A percentile compares a stretch with the other conserved stretches of the same genome.
Conservation (phyloP, 2,113 vertebrate species). For the Paracanthobrama guichenoti region DNA sequence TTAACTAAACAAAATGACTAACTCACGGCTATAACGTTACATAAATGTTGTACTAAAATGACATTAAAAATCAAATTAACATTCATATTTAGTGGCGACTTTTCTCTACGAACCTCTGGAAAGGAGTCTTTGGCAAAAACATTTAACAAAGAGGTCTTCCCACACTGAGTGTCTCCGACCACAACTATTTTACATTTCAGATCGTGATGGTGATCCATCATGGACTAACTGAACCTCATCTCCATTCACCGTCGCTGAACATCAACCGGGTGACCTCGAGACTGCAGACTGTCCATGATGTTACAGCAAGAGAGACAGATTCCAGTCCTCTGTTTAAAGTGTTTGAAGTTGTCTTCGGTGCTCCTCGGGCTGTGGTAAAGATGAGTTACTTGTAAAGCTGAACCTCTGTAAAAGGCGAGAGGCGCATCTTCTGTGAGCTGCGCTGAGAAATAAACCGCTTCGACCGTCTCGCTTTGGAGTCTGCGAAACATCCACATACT, state of each 20-base stretch:
- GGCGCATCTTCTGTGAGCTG: slow-evolving; percentile 7
- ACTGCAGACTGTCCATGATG: slow-evolving; percentile 9
- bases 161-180: slow-evolving; percentile 62
- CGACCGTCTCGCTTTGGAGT: neutral
- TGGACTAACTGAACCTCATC: slow-evolving; percentile 31
- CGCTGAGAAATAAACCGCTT: slow-evolving; percentile 1
- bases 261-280: neutral
- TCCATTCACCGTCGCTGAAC: slow-evolving; percentile 7
- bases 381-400: neutral
- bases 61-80: neutral
- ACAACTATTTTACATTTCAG: slow-evolving; percentile 63
- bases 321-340: neutral
- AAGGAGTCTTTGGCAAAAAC: slow-evolving; percentile 71
- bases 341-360: neutral
- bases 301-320: neutral
- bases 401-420: neutral
- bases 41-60: neutral
- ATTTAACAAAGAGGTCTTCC: slow-evolving; percentile 60
- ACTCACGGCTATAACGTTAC: neutral
- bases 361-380: neutral
- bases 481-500: slow-evolving; percentile 31
- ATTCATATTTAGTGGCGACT: too few relatives aligned
- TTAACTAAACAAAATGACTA: neutral
- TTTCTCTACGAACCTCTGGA: slow-evolving; percentile 79
- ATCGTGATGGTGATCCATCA: slow-evolving; percentile 55